Percentiles rank a stretch among this genome's conserved stretches.
These are phyloP conservation scores for Tholera decimalis DNA, from an alignment of 2,888 invertebrate genomes.

Conservation along the genomic window DNA sequence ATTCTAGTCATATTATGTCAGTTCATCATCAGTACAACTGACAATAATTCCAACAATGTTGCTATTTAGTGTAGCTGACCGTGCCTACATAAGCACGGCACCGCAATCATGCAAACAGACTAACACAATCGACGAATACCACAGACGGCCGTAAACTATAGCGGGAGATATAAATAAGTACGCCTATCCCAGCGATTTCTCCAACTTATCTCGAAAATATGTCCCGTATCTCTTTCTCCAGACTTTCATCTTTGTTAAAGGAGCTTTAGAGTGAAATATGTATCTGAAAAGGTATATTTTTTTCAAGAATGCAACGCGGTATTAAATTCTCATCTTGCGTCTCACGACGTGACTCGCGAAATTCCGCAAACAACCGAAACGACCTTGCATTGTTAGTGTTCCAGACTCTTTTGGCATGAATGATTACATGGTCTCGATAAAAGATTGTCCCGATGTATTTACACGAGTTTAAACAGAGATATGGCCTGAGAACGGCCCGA, in stretches of 20 bases:
- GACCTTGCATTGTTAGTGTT: slow-evolving; percentile 81
- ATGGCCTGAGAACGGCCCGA: slow-evolving; percentile 31
- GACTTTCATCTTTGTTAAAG: slow-evolving; percentile 70
- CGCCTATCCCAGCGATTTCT: slow-evolving; percentile 74
- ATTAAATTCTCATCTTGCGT: slow-evolving; percentile 61
- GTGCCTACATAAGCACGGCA: slow-evolving; percentile 71
- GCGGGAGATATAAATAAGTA: slow-evolving; percentile 82
- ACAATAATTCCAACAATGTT: slow-evolving; percentile 63
- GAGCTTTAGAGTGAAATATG: slow-evolving; percentile 52
- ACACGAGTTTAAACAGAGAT: slow-evolving; percentile 45
- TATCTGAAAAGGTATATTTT: slow-evolving; percentile 36
- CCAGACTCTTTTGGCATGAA: slow-evolving; percentile 70
- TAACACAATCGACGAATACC: slow-evolving; percentile 83
- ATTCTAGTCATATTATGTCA: too few relatives aligned
- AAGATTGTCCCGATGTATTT: slow-evolving; percentile 64
- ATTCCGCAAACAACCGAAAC: slow-evolving; percentile 73
- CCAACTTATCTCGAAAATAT: slow-evolving; percentile 80
- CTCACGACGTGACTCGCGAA: slow-evolving; percentile 66
- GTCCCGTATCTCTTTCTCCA: slow-evolving; percentile 70
- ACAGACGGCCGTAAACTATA: slow-evolving; percentile 78
- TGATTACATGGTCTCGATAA: slow-evolving; percentile 68
- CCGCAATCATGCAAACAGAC: slow-evolving; percentile 80
- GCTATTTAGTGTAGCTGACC: slow-evolving; percentile 67
- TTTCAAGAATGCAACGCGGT: slow-evolving; percentile 47
- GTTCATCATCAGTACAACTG: slow-evolving; percentile 9